These are phyloP conservation scores for Eidolon helvum DNA, from an alignment of 2,113 vertebrate species.

Conservation along the genomic window DNA sequence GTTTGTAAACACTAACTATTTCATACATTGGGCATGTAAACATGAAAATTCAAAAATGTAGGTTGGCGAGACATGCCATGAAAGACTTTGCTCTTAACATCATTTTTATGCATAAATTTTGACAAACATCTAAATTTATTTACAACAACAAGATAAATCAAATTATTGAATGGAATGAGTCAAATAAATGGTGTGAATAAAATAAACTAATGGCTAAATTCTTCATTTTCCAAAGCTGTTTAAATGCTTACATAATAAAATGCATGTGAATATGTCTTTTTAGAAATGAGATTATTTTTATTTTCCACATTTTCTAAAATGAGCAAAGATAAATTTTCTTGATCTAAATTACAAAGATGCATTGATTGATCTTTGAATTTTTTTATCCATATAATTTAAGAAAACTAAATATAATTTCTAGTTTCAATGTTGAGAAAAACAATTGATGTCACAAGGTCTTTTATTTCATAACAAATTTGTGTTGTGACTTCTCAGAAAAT, in stretches of 20 bases:
- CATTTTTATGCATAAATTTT: background rate
- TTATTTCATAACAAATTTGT: background rate
- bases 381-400: background rate
- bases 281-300: background rate
- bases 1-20: background rate
- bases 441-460: background rate
- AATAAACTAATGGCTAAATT: background rate
- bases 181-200: constrained; percentile 22
- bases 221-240: background rate
- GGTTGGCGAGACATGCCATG: background rate
- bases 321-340: background rate
- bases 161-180: background rate
- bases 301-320: background rate
- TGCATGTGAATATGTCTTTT: background rate
- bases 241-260: background rate
- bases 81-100: background rate
- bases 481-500: background rate
- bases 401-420: background rate
- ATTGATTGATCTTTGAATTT: background rate
- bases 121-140: background rate
- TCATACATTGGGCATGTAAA: background rate
- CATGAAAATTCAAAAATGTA: background rate
- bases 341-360: background rate
- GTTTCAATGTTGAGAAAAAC: background rate
- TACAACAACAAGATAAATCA: background rate